Percentiles rank a stretch among this genome's conserved stretches.
These are phyloP conservation scores for Stratiolaelaps scimitus DNA, from an alignment of 1,140 invertebrate genomes.

Conservation along the genomic window DNA sequence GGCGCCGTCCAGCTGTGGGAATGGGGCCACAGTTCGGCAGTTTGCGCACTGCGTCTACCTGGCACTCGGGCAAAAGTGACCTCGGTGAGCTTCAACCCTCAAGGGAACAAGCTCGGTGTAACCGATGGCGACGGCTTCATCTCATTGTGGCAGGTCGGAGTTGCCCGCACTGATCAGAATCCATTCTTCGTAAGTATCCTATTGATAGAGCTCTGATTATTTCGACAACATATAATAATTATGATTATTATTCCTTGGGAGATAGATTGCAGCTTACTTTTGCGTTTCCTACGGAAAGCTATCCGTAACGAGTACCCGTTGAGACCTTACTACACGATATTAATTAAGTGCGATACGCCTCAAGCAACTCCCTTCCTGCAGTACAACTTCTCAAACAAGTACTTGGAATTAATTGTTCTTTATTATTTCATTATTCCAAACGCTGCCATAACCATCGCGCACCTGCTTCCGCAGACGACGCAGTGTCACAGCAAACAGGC, in stretches of 20 bases:
- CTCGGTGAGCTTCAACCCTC: constrained; percentile 79
- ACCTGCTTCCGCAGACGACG: constrained; percentile 65
- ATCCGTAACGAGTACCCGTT: too few species aligned
- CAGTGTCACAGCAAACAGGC: constrained; percentile 95
- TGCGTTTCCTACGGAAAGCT: too few species aligned
- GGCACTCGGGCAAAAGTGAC: constrained; percentile 93
- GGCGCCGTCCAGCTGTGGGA: constrained; percentile 96
- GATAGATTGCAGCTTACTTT: too few species aligned
- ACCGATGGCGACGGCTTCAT: constrained; percentile 62
- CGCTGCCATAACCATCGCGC: too few species aligned
- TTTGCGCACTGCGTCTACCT: constrained; percentile 72
- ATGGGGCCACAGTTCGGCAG: constrained; percentile 80
- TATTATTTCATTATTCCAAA: too few species aligned
- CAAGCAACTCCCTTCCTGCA: too few species aligned
- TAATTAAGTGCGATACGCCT: not conserved
- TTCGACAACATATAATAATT: too few species aligned
- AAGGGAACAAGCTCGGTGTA: constrained; percentile 96
- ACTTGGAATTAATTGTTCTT: too few species aligned
- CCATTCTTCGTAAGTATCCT: constrained; percentile 83
- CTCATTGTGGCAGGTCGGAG: constrained; percentile 75
- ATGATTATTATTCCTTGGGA: too few species aligned
- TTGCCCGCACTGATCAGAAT: constrained; percentile 61
- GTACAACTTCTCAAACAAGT: too few species aligned
- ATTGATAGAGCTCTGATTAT: too few species aligned
- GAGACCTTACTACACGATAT: constrained; percentile 15